A percentile compares a stretch with the other conserved stretches of the same genome.
These are phyloP conservation scores for Caenorhabditis sp. DNA, from an alignment of 2,888 invertebrate species.

Conservation along the genomic window DNA sequence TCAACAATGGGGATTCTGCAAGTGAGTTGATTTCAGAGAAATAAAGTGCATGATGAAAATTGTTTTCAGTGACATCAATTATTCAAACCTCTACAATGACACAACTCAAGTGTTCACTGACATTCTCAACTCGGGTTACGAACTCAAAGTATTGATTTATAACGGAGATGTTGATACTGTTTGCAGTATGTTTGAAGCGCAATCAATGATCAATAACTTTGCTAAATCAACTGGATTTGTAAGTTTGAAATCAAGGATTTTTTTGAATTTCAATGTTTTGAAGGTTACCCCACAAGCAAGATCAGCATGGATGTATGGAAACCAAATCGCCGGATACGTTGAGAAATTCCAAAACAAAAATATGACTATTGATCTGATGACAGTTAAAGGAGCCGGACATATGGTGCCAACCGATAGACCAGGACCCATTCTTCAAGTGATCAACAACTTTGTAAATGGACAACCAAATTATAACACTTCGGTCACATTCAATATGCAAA, in stretches of 20 bases:
- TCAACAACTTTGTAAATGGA: conserved; percentile 76
- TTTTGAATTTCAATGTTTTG: no score
- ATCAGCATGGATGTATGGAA: conserved; percentile 45
- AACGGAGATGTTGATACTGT: conserved; percentile 62
- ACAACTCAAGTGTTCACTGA: conserved; percentile 53
- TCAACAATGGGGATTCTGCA: conserved; percentile 55
- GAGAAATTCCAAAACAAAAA: conserved; percentile 46
- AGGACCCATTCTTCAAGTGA: conserved; percentile 80
- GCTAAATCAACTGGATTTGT: conserved; percentile 27
- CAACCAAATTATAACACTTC: conserved; percentile 47
- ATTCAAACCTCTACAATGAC: conserved; percentile 52
- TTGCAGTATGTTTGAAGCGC: conserved; percentile 56
- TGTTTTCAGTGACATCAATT: conserved; percentile 34
- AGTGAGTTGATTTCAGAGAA: conserved; percentile 12
- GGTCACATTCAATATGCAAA: conserved; percentile 39
- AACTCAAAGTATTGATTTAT: conserved; percentile 52
- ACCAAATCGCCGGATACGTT: conserved; percentile 50
- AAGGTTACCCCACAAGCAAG: conserved; percentile 14
- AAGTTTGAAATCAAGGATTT: no score
- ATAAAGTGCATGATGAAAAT: neutral
- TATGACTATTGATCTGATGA: conserved; percentile 48
- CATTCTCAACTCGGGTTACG: conserved; percentile 43
- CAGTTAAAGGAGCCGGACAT: conserved; percentile 77
- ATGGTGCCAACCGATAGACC: conserved; percentile 85
- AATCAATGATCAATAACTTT: conserved; percentile 51